A percentile compares a stretch with the other conserved stretches of the same genome.
These are phyloP conservation scores for Cosmorhoe ocellata DNA, from an alignment of 2,888 invertebrate species.

Conservation along the genomic window DNA sequence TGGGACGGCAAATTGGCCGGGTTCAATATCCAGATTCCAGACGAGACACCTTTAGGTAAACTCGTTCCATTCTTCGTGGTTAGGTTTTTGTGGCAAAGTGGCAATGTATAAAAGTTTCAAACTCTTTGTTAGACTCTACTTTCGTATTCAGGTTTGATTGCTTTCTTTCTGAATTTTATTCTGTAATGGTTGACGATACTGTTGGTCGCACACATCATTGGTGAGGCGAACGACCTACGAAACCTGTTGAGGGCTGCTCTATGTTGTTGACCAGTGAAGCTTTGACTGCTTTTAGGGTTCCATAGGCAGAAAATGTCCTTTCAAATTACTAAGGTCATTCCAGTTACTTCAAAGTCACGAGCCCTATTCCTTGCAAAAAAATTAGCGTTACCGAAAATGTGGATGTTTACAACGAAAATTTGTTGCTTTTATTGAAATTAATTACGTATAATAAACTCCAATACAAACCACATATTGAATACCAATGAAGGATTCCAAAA, in stretches of 20 bases:
- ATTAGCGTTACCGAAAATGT: too few species aligned
- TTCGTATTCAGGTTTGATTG: too few species aligned
- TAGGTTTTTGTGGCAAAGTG: not conserved
- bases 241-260: conserved; percentile 47
- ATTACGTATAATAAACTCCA: not conserved
- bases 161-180: conserved; percentile 5
- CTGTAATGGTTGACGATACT: conserved; percentile 11
- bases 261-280: conserved; percentile 30
- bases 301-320: not conserved
- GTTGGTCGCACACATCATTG: conserved; percentile 24
- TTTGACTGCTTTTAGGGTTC: conserved; percentile 30
- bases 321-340: not conserved
- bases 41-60: conserved; percentile 15
- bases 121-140: too few species aligned
- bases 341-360: too few species aligned
- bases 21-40: conserved; percentile 7
- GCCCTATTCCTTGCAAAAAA: too few species aligned
- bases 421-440: not conserved
- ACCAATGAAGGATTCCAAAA: too few species aligned
- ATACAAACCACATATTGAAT: too few species aligned
- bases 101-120: too few species aligned
- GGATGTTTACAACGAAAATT: conserved; percentile 3
- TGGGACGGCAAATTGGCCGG: not conserved
- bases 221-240: conserved; percentile 47
- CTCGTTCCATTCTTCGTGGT: conserved; percentile 4